Evolutionary conservation across 2,113 vertebrate genomes (phyloP), one percentile per base, ranked within the genome.

Genomic region (Stigmatopora nigra): DNA sequence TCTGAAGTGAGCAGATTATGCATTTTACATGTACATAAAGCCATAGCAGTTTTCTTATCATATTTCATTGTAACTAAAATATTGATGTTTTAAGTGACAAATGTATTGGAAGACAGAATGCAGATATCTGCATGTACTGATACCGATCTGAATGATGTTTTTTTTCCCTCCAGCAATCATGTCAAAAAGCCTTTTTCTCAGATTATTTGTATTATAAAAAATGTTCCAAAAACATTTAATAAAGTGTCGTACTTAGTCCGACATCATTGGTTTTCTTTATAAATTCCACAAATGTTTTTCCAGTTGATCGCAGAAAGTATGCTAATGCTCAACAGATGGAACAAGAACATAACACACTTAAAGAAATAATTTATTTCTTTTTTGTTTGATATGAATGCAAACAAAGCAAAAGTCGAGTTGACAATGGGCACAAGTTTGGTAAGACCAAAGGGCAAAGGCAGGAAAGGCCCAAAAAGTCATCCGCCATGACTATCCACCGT

Each of bases 301-400:
- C 25, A 31, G 25, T 17, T 60, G 31, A 38, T 7, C 11, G 58
- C 58, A 44, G 16, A 41, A 44, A n/a, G n/a, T n/a, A 20, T 20
- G 36, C 38, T 7, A 41, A 41, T 12, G 56, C 19, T 52, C 49
- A 36, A 14, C 5, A 58, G 31, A 13, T 17, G 1, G 5, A 6
- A 56, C 53, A 56, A 5, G 14, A 20, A 61, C 12, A 8, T 41
- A 45, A 22, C 67, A 70, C 38, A 15, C 48, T 58, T 73, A 73
- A 69, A 84, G 76, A 87, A 88, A 90, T 88, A 80, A 87, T 89
- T 85, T 84, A 88, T 88, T 87, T 72, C 64, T 61, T 78, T 64
- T 64, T 69, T 65, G 72, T 64, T 69, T 65, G 72, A 78, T 68
- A 69, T n/a, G 57, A 79, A 59, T 61, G 67, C 63, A 59, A 63